Conservation (phyloP, 2,888 invertebrate species). For the Synergus laeviventris region DNA sequence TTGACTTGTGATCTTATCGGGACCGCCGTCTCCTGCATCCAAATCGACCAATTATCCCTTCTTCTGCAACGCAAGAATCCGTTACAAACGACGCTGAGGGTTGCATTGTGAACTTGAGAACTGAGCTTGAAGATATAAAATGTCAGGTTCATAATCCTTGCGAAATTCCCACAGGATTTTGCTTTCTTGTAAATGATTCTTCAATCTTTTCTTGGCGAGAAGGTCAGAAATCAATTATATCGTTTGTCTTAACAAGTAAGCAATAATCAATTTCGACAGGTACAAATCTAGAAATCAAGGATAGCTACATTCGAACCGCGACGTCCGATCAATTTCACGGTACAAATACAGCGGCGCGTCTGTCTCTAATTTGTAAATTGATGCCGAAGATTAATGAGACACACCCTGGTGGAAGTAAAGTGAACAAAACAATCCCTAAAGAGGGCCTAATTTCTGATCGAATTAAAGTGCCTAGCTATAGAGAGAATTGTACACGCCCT, state of each 20-base stretch:
- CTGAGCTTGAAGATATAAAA: constrained; percentile 1
- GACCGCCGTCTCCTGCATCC: constrained; percentile 28
- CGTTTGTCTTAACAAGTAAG: neutral
- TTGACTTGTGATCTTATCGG: constrained; percentile 31
- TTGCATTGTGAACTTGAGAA: constrained; percentile 7
- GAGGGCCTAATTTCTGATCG: constrained; percentile 55
- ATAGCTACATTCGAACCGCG: neutral
- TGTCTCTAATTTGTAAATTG: constrained; percentile 59
- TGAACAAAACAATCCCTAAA: constrained; percentile 40
- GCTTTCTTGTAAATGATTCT: neutral
- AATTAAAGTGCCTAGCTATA: constrained; percentile 48
- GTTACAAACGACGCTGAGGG: constrained; percentile 16
- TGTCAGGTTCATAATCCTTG: constrained; percentile 34
- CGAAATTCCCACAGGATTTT: constrained; percentile 21
- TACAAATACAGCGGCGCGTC: constrained; percentile 42
- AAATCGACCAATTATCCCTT: constrained; percentile 36
- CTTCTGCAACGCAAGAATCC: neutral
- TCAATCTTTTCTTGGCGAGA: neutral
- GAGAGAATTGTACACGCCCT: constrained; percentile 39
- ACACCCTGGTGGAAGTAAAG: constrained; percentile 53
- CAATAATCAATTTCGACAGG: constrained; percentile 5
- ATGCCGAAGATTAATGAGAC: constrained; percentile 58
- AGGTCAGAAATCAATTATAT: neutral
- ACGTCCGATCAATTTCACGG: constrained; percentile 58
- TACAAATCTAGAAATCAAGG: neutral